These are phyloP conservation scores for Lutjanus erythropterus DNA, from an alignment of 2,113 vertebrate genomes.

Conservation along the genomic window DNA sequence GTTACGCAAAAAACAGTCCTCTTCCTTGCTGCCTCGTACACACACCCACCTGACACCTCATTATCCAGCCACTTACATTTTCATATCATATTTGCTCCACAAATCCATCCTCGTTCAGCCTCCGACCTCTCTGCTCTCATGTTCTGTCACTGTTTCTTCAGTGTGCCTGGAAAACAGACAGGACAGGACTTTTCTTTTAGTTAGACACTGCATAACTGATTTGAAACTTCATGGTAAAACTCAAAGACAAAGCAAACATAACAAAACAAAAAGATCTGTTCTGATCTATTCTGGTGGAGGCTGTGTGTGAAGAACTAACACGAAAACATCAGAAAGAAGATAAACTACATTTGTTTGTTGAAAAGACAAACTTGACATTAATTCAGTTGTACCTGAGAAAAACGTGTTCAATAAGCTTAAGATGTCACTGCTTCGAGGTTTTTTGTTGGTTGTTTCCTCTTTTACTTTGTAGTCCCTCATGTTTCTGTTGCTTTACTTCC, in stretches of 20 bases:
- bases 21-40: not conserved
- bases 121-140: not conserved
- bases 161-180: conserved; percentile 4
- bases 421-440: no score
- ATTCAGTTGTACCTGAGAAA: no score
- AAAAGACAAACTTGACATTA: no score
- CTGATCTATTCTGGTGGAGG: not conserved
- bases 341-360: no score
- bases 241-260: not conserved
- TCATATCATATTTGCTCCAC: not conserved
- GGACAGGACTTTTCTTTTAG: not conserved
- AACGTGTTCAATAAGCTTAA: no score
- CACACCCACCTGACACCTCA: not conserved
- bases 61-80: conserved; percentile 29
- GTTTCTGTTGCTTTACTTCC: no score
- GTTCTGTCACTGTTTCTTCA: not conserved
- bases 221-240: not conserved
- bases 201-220: not conserved
- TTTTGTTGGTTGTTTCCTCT: no score
- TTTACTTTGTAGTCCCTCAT: no score
- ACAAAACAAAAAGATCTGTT: no score
- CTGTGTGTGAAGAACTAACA: no score
- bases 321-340: no score
- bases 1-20: no score
- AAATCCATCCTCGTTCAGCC: not conserved